phyloP scores from a whole-genome alignment of 2,888 invertebrate genomes.

The Vannuccia rotundouncinata region DNA sequence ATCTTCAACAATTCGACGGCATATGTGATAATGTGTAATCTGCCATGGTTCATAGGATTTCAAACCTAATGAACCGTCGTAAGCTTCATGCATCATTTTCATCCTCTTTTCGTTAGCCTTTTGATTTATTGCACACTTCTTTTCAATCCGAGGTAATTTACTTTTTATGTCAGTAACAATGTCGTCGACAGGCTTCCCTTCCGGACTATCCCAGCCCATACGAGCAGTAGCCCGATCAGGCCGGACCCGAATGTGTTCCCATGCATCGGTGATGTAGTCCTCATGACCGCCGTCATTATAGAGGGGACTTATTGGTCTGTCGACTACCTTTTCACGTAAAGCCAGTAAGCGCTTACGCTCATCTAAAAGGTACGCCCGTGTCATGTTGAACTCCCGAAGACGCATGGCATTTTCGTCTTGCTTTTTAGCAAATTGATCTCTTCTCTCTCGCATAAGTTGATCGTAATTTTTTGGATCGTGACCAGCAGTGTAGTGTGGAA shows the following conservation, averaged over 20 bases:
- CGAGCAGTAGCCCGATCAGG: neutral
- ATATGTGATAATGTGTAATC: conserved; percentile 27
- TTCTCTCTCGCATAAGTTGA: neutral
- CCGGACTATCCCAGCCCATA: neutral
- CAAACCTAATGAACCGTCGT: conserved; percentile 47
- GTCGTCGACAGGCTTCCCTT: neutral
- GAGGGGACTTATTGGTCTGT: neutral
- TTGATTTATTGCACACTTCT: neutral
- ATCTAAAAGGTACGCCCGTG: neutral
- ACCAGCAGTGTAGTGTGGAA: neutral
- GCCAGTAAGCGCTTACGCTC: neutral
- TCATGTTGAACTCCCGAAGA: neutral
- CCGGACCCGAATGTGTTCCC: neutral
- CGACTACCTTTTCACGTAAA: neutral
- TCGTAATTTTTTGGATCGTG: conserved; percentile 9
- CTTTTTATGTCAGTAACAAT: neutral
- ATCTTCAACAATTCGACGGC: conserved; percentile 45
- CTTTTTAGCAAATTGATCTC: neutral
- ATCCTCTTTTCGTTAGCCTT: neutral
- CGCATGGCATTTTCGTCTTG: neutral
- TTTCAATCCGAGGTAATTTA: neutral
- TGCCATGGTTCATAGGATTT: conserved; percentile 48
- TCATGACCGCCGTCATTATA: neutral
- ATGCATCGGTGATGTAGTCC: neutral
- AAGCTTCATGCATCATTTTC: conserved; percentile 42